Base-by-base conservation (phyloP, 2,113 vertebrate genomes). In the Halichoeres trimaculatus region DNA sequence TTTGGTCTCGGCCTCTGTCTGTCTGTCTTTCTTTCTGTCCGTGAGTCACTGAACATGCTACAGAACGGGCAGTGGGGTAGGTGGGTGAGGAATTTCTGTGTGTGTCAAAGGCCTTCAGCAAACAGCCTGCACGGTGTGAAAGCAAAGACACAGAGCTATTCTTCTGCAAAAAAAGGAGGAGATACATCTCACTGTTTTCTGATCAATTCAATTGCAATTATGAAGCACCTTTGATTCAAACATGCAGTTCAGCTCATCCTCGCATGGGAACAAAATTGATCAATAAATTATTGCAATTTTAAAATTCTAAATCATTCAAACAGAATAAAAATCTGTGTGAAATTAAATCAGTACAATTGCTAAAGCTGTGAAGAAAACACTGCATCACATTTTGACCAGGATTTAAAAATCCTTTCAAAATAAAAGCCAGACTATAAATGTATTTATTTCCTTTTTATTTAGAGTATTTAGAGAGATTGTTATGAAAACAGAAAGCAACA, bases 71-170 rank as follows among this genome's bases (percentile, higher is more conserved):
- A 60, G 74, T 47, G 81, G 70, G 66, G 83, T 78, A 38, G 85
- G 86, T 76, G 74, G 83, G 85, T 90, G 90, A 92, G 93, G 94
- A 94, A 94, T 94, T 91, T 93, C 85, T 81, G 84, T 88, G 52
- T 88, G 80, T 90, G 80, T 78, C 55, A 58, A 89, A 83, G 88
- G 83, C 87, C 90, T 93, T 93, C 84, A 84, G 92, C 88, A 91
- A 93, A 93, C 83, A 93, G 83, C 82, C 85, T 87, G 85, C 86
- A 89, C 89, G 87, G 53, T 77, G 81, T 89, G 72, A 86, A 80
- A 81, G 78, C 80, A 87, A 91, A 92, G 58, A 69, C 51, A 40
- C 53, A 77, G 43, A 54, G 23, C 60, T 59, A 76, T 75, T 70
- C 47, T 76, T 30, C 38, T 55, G 64, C 76, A 48, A 62, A 50